phyloP scores from a whole-genome alignment of 2,113 vertebrate species.

The Jacana jacana region DNA sequence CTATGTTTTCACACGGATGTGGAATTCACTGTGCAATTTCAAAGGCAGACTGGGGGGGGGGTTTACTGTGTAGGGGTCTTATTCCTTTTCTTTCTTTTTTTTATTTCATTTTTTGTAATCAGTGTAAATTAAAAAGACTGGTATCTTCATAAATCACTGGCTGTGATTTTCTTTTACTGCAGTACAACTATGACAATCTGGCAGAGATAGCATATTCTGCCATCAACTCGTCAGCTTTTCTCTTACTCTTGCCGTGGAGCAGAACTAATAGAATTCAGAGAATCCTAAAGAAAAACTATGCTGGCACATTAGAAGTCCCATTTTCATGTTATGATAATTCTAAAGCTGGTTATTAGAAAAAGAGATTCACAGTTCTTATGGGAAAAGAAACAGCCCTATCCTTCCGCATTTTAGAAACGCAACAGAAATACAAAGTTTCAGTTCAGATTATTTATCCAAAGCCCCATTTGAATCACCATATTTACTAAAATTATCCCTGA shows the following conservation, averaged over 20 bases:
- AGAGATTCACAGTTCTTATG: not conserved
- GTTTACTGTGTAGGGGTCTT: not conserved
- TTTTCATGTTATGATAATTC: conserved; percentile 7
- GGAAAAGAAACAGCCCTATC: conserved; percentile 6
- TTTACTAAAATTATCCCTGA: not conserved
- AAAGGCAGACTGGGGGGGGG: fast-evolving
- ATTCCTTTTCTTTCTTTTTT: not conserved
- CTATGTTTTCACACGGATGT: not conserved
- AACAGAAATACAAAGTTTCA: not conserved
- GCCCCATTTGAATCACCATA: not conserved
- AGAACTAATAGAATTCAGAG: conserved; percentile 11
- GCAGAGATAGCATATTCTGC: not conserved
- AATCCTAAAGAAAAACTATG: not conserved
- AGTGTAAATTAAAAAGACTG: not conserved
- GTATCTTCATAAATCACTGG: not conserved
- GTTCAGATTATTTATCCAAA: not conserved
- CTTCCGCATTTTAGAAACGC: not conserved
- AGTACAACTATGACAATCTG: not conserved
- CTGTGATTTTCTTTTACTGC: not conserved
- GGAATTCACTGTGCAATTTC: not conserved
- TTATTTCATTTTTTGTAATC: not conserved
- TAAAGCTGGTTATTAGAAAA: not conserved
- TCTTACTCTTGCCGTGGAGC: not conserved
- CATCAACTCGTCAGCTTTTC: not conserved
- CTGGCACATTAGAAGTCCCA: not conserved